Evolutionary conservation across 2,113 vertebrate species (phyloP).

Genomic region (Mobula birostris): DNA sequence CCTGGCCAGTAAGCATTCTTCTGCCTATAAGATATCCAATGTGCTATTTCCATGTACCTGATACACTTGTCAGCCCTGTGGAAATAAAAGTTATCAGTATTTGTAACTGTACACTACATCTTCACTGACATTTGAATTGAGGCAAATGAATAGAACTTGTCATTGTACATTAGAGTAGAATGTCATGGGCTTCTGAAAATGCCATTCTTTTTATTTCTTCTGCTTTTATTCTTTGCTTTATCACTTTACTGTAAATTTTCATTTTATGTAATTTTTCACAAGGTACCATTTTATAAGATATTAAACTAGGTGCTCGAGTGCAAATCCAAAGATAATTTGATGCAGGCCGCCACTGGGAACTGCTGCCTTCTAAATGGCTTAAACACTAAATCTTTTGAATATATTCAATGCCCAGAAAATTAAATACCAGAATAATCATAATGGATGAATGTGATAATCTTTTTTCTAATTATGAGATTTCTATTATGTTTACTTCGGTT

Average conservation of each 20-base stretch:
- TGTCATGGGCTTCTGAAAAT: not conserved
- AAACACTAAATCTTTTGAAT: not conserved
- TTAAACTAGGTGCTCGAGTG: not conserved
- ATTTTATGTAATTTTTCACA: conserved; percentile 4
- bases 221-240: not conserved
- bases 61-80: not conserved
- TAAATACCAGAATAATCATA: not conserved
- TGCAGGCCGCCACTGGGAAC: not conserved
- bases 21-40: not conserved
- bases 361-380: conserved; percentile 10
- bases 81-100: not conserved
- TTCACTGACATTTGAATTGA: not conserved
- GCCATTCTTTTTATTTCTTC: not conserved
- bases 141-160: conserved; percentile 14
- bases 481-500: not conserved
- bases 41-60: not conserved
- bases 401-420: not conserved
- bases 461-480: not conserved
- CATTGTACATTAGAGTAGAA: not conserved
- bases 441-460: conserved; percentile 7
- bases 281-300: not conserved
- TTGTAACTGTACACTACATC: not conserved
- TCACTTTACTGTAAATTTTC: not conserved
- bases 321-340: conserved; percentile 3
- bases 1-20: not conserved